Evolutionary conservation across 2,888 invertebrate genomes (phyloP), one percentile per base, ranked within the genome.

Genomic region (Pterostichus niger): DNA sequence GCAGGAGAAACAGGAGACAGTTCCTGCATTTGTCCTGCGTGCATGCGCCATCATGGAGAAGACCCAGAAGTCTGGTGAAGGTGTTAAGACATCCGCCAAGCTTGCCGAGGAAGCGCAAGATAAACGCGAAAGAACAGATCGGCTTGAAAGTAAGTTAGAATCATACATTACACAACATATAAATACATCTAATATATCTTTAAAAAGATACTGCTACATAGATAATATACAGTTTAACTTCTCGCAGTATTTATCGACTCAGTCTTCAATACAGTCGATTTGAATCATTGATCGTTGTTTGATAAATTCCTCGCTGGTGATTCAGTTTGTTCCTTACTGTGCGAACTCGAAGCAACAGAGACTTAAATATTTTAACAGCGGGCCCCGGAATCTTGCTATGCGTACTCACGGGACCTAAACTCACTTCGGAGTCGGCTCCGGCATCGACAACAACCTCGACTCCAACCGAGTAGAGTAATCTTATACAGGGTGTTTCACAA

Each of bases 1-100:
- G 84, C 98, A 98, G 89, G 97, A 98, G 89, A 97, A 97, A 88
- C 97, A 97, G 86, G 98, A 98, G 91, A 97, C 97, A 1, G 97
- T 98, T 15, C 96, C 96, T 75, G 96, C 95, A 7, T 98, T 97
- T 89, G 98, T 98, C 64, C 92, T 97, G 86, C 93, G 97, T 84
- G 97, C 97, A 5, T 97, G 97, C 88, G 93, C 96, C 84, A 96
- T 97, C 86, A 96, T 97, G 95, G 97, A 97, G 90, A 97, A 96
- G 90, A 96, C 96, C 0, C 96, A 96, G 90, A 96, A 96, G 88
- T 96, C 96, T 33, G 96, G 96, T 0, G 97, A 97, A 88, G 96
- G 96, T 2, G 96, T 96, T 10, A 96, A 97, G 90, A 96, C 96
- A 6, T 95, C 96, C 9, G 93, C 96, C 17, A 94, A 95, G 87